Evolutionary conservation across 2,113 vertebrate species (phyloP).

Genomic region (Thunnus thynnus): DNA sequence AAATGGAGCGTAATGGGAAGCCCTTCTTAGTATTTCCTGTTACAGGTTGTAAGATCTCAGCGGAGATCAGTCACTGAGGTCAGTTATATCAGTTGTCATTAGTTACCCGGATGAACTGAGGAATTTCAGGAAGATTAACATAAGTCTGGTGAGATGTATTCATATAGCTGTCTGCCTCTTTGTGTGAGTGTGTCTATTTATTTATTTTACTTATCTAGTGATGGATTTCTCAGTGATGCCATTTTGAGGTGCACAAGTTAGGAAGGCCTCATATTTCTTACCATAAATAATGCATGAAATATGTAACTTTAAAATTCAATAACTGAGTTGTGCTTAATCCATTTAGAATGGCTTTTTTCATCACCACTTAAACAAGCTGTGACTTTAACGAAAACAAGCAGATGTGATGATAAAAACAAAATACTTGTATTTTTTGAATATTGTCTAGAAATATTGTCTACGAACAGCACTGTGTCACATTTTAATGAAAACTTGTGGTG

Average conservation of each 20-base stretch:
- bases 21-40: slow-evolving; percentile 55
- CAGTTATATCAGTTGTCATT: slow-evolving; percentile 56
- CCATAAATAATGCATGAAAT: too few relatives aligned
- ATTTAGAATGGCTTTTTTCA: too few relatives aligned
- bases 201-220: not conserved
- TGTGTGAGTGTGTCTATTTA: slow-evolving; percentile 18
- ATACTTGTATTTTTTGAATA: too few relatives aligned
- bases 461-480: too few relatives aligned
- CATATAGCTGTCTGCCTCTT: slow-evolving; percentile 6
- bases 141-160: slow-evolving; percentile 5
- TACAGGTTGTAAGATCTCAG: slow-evolving; percentile 58
- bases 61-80: slow-evolving; percentile 59
- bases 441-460: too few relatives aligned
- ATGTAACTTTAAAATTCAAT: too few relatives aligned
- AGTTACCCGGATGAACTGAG: slow-evolving; percentile 39
- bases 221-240: not conserved
- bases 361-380: too few relatives aligned
- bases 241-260: not conserved
- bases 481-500: too few relatives aligned
- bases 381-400: too few relatives aligned
- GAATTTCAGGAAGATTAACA: slow-evolving; percentile 47
- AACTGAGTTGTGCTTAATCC: too few relatives aligned
- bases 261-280: too few relatives aligned
- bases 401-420: too few relatives aligned
- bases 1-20: slow-evolving; percentile 69